Conservation (phyloP, 2,888 invertebrate genomes). For the Mycalesis mineus region DNA sequence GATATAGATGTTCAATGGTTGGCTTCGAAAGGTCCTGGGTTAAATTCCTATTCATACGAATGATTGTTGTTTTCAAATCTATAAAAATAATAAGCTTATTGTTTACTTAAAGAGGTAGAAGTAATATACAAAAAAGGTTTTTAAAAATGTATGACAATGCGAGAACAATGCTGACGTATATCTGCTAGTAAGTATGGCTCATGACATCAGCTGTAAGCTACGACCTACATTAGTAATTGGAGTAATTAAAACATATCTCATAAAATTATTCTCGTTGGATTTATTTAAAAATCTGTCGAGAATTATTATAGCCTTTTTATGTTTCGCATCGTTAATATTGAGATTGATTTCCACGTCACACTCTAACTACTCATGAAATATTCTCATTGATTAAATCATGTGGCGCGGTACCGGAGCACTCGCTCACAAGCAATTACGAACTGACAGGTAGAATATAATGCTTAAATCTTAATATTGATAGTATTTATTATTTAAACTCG, state of each 20-base stretch:
- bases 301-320: slow-evolving; percentile 34
- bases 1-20: too few species aligned
- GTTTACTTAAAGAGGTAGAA: too few species aligned
- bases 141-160: too few species aligned
- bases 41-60: too few species aligned
- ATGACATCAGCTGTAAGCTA: too few species aligned
- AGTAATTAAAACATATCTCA: neutral
- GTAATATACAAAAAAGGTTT: too few species aligned
- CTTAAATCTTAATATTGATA: slow-evolving; percentile 28
- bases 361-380: slow-evolving; percentile 73
- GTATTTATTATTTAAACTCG: too few species aligned
- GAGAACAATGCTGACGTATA: too few species aligned
- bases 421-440: slow-evolving; percentile 57
- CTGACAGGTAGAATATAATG: slow-evolving; percentile 51
- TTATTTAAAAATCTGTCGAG: neutral
- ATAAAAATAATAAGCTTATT: too few species aligned
- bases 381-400: slow-evolving; percentile 71
- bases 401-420: slow-evolving; percentile 55
- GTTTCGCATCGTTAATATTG: slow-evolving; percentile 70
- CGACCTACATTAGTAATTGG: neutral
- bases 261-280: neutral
- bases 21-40: too few species aligned
- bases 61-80: too few species aligned
- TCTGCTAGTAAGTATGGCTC: too few species aligned
- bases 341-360: slow-evolving; percentile 68